A percentile compares a stretch with the other conserved stretches of the same genome.
Conservation (phyloP, 2,113 vertebrate genomes). For the Mustela nigripes region DNA sequence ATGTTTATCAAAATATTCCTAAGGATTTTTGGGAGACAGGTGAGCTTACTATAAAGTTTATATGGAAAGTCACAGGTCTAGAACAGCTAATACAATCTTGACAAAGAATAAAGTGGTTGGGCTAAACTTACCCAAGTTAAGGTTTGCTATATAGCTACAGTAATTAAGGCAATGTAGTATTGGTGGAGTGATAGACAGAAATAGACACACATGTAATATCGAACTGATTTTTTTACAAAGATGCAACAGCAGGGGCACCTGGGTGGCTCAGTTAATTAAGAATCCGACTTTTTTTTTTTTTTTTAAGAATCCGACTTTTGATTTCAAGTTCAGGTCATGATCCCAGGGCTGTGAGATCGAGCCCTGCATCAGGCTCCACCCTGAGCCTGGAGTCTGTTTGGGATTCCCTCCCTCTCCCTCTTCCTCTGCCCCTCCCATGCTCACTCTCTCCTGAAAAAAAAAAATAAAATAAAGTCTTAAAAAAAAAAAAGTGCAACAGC, state of each 20-base stretch:
- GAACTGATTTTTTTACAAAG: background rate
- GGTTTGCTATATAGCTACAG: background rate
- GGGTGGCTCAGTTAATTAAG: background rate
- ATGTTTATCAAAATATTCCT: background rate
- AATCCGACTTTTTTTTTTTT: no score
- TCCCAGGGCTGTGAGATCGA: background rate
- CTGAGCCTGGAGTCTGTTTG: background rate
- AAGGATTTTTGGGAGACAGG: background rate
- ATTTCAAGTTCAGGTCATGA: background rate
- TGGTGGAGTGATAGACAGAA: background rate
- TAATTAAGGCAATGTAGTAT: background rate
- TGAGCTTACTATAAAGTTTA: background rate
- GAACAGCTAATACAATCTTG: background rate
- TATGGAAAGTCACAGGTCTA: background rate
- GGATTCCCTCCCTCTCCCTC: background rate
- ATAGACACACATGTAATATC: background rate
- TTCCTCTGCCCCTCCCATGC: background rate
- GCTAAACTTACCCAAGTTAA: background rate
- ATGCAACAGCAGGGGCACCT: background rate
- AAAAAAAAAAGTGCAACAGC: background rate
- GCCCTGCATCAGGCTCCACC: background rate
- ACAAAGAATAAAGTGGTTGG: background rate
- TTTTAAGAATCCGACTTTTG: background rate
- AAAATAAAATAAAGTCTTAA: background rate
- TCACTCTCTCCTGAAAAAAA: background rate